Percentiles rank a stretch among this genome's conserved stretches.
Evolutionary conservation across 1,140 invertebrate genomes (phyloP).

Genomic region (Calosoma granatense): DNA sequence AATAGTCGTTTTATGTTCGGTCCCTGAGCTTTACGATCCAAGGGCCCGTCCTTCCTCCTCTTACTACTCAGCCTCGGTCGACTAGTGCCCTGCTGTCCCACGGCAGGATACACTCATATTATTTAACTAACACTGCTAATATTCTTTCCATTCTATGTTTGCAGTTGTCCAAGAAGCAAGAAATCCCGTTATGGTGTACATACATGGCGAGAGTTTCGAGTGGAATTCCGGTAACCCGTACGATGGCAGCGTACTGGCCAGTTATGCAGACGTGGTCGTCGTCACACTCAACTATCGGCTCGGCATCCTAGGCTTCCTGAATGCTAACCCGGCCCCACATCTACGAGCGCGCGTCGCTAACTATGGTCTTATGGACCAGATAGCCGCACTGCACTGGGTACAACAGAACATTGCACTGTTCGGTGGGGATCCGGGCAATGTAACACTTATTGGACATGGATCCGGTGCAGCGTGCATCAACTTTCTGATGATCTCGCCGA

Average conservation of each 20-base stretch:
- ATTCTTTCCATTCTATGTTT: slow-evolving; percentile 21
- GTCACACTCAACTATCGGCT: slow-evolving; percentile 95
- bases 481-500: slow-evolving; percentile 88
- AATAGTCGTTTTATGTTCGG: slow-evolving; percentile 1
- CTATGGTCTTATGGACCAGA: slow-evolving; percentile 89
- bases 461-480: slow-evolving; percentile 92
- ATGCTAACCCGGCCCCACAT: slow-evolving; percentile 70
- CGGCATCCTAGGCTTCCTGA: slow-evolving; percentile 82
- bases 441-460: slow-evolving; percentile 87
- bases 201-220: slow-evolving; percentile 91
- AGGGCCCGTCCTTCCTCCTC: background rate
- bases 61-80: background rate
- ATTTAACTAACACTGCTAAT: background rate
- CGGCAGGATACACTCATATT: background rate
- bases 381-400: slow-evolving; percentile 84
- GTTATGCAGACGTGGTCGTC: slow-evolving; percentile 84
- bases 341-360: slow-evolving; percentile 75
- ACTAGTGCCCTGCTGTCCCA: background rate
- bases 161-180: slow-evolving; percentile 46
- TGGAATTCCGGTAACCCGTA: slow-evolving; percentile 93
- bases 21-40: slow-evolving; percentile 1
- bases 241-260: slow-evolving; percentile 84
- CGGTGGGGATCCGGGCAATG: slow-evolving; percentile 77
- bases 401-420: slow-evolving; percentile 86
- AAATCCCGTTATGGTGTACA: slow-evolving; percentile 82